Conservation (phyloP, 1,140 invertebrate species). For the Heliconius eleuchia region DNA sequence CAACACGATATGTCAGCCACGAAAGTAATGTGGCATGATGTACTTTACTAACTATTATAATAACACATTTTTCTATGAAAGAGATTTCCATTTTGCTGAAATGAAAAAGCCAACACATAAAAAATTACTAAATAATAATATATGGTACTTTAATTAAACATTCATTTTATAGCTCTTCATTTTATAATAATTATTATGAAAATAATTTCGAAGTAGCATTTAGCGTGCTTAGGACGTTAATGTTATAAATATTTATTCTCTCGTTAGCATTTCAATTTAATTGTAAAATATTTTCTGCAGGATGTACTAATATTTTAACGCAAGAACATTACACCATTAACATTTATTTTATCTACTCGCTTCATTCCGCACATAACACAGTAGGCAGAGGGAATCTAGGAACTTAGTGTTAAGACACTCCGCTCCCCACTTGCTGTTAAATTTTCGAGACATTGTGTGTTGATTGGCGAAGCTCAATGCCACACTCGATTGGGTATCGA, state of each 20-base stretch:
- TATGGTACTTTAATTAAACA: background rate
- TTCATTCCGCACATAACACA: background rate
- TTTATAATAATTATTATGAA: background rate
- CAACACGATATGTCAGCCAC: too few relatives aligned
- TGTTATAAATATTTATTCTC: conserved; percentile 1
- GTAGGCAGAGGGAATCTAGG: background rate
- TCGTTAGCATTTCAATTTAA: background rate
- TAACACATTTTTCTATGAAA: too few relatives aligned
- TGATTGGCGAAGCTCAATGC: background rate
- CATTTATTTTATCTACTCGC: background rate
- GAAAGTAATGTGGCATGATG: too few relatives aligned
- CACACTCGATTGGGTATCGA: too few relatives aligned
- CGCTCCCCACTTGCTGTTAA: background rate
- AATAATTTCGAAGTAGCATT: conserved; percentile 1
- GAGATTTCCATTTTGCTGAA: too few relatives aligned
- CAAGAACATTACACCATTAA: too few relatives aligned
- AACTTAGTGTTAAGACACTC: background rate
- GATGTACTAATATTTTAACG: background rate
- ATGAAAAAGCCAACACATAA: background rate
- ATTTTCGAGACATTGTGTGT: background rate
- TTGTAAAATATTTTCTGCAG: background rate
- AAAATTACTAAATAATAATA: background rate
- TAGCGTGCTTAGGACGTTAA: conserved; percentile 10
- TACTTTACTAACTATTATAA: too few relatives aligned
- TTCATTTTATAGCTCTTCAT: background rate